Evolutionary conservation across 2,797 vertebrate genomes (phyloP), one percentile per base, ranked within the genome.

Genomic region (Dicrostonyx torquatus): DNA sequence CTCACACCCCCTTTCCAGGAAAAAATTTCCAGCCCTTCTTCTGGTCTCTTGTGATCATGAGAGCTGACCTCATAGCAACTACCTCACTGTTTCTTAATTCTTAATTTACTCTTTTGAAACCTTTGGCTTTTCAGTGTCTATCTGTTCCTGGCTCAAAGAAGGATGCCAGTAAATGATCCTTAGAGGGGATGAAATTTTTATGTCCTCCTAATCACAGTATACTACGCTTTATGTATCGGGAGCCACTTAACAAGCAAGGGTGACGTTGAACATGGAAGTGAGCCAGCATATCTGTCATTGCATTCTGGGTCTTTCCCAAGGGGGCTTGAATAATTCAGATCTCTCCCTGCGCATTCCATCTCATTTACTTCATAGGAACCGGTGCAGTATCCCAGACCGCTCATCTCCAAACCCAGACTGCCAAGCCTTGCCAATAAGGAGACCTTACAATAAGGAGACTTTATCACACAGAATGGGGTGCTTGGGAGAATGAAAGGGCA

Each of bases 131-230:
- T 12, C 66, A 77, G 43, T 45, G 55, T 55, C n/a, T 73, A 1
- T 87, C 55, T 83, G 48, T 79, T 79, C 83, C 87, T 87, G 68
- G 55, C 34, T 76, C 78, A 45, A 80, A 60, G n/a, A 14, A 89
- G 29, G 29, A 18, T 20, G 29, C 80, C 85, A 14, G 45, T 40
- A 87, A 79, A 60, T 29, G 70, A 72, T 90, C 22, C 18, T 83
- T 40, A 15, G n/a, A 53, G 29, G 60, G 11, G 70, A 70, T 37
- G 22, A 83, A 73, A 70, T 26, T 87, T 68, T 34, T 15, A 73
- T 83, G 75, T 75, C 40, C 45, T 89, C 58, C 53, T 45, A 29
- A 48, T 58, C 22, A 17, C 24, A 72, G 43, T 29, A 50, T 1
- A 6, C 75, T n/a, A 6, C 73, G 8, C 43, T 80, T 80, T 45